These are phyloP conservation scores for Ophion ellenae DNA, from an alignment of 2,888 invertebrate species.

Conservation along the genomic window DNA sequence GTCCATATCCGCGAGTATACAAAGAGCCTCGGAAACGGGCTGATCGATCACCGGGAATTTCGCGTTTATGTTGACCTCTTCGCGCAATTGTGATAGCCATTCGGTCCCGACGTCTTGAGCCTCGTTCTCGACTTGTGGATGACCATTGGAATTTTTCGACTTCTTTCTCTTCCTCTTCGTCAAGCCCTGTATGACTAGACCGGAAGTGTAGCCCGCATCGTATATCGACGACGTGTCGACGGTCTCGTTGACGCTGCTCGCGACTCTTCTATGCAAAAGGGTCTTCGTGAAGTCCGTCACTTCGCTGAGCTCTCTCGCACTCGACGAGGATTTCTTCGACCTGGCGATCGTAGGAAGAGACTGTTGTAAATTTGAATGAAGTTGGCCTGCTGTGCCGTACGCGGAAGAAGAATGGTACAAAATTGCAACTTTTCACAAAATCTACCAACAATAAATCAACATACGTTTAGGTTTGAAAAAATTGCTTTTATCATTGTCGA, in stretches of 20 bases:
- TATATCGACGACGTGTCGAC: constrained; percentile 52
- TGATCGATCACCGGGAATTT: constrained; percentile 86
- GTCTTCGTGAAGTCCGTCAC: constrained; percentile 78
- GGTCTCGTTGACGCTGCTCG: constrained; percentile 44
- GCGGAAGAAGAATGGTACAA: constrained; percentile 9
- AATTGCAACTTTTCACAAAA: not conserved
- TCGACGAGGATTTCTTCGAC: constrained; percentile 70
- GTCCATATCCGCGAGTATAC: constrained; percentile 92
- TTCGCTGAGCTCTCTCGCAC: constrained; percentile 67
- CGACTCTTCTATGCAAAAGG: constrained; percentile 72
- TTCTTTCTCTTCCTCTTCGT: constrained; percentile 74
- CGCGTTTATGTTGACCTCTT: constrained; percentile 78
- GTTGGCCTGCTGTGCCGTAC: not conserved
- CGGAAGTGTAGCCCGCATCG: constrained; percentile 78
- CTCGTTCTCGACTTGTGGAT: constrained; percentile 12
- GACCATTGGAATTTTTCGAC: constrained; percentile 47
- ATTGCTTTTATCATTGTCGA: too few relatives aligned
- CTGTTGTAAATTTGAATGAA: constrained; percentile 35
- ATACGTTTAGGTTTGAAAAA: too few relatives aligned
- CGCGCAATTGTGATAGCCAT: constrained; percentile 73
- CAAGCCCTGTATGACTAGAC: constrained; percentile 89
- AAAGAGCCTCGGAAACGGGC: constrained; percentile 91
- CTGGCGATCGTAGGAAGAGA: constrained; percentile 67
- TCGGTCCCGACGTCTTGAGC: constrained; percentile 52
- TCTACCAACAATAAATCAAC: too few relatives aligned